phyloP scores from a whole-genome alignment of 2,888 invertebrate species.

The Drosophila flavopinicola region DNA sequence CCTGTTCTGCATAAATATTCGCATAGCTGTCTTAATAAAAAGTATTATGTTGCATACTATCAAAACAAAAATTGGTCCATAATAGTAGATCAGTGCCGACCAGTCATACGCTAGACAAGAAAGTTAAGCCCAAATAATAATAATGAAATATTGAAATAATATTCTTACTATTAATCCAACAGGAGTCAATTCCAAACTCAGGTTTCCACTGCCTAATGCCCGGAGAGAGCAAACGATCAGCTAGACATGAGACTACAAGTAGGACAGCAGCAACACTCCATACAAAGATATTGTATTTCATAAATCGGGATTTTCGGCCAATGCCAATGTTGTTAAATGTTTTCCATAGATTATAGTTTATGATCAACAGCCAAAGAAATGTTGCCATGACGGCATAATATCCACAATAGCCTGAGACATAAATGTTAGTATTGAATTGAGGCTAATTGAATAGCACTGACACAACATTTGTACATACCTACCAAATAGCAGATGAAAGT shows the following conservation, averaged over 20 bases:
- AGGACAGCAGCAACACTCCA: constrained; percentile 72
- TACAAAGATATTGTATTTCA: constrained; percentile 73
- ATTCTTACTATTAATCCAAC: constrained; percentile 86
- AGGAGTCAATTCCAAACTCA: constrained; percentile 85
- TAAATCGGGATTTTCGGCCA: constrained; percentile 39
- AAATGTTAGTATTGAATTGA: neutral
- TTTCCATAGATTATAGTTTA: constrained; percentile 93
- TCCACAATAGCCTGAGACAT: constrained; percentile 60
- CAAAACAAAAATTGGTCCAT: constrained; percentile 69
- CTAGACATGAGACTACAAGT: constrained; percentile 56
- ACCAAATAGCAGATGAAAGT: neutral
- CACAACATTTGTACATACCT: constrained; percentile 23
- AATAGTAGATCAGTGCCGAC: constrained; percentile 75
- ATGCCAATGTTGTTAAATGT: constrained; percentile 47
- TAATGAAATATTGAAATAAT: neutral
- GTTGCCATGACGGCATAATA: constrained; percentile 90
- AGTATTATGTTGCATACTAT: constrained; percentile 71
- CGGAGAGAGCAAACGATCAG: constrained; percentile 53
- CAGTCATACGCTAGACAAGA: constrained; percentile 42
- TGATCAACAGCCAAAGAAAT: constrained; percentile 93
- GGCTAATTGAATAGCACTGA: accelerated
- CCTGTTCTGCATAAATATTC: constrained; percentile 68
- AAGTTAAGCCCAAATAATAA: neutral
- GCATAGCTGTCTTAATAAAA: constrained; percentile 69
- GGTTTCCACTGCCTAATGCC: constrained; percentile 81